Evolutionary conservation across 1,140 invertebrate genomes (phyloP), one percentile per base, ranked within the genome.

Genomic region (Brachionus manjavacas): DNA sequence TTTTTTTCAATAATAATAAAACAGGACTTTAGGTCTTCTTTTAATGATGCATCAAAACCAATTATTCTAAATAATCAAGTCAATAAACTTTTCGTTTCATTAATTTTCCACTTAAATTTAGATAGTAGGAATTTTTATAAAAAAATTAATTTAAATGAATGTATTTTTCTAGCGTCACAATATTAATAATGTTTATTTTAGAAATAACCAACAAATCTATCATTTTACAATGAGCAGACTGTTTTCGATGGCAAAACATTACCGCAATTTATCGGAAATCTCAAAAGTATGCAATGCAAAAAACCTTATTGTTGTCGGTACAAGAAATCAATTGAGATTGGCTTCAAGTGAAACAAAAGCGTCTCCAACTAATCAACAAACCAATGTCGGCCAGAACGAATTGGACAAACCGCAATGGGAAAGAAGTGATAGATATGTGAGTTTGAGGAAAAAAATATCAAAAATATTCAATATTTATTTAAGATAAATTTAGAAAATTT

Each of bases 391-490:
- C 9, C 31, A 41, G 12, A 80, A 23, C 14, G 79, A 81, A 64
- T n/a, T 8, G 6, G 79, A 68, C 25, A 81, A 81, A 81, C 52
- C 52, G 14, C 79, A 81, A 68, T 81, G 79, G 79, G 79, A 81
- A 68, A 81, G 79, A 81, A 64, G 12, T 20, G 79, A 81, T 81
- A 60, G 79, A 64, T 81, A 64, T 64, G 79, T 81, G 52, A 81
- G 79, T 16, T 35, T 20, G 8, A n/a, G 4, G 55, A n/a, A 80
- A 52, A 49, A 55, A 80, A 55, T 49, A 14, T 80, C 16, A 31
- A 41, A 35, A n/a, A 31, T 35, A 11, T 31, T 52, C n/a, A 52
- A 55, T 23, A 31, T 55, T 81, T 39, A 81, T 80, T 41, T 55
- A 55, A n/a, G 31, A 14, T 16, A n/a, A 43, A 46, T 39, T 39